A percentile compares a stretch with the other conserved stretches of the same genome.
These are phyloP conservation scores for Parazoanthus atlanticus DNA, from an alignment of 92 coral and sea anemone species.

Conservation along the genomic window DNA sequence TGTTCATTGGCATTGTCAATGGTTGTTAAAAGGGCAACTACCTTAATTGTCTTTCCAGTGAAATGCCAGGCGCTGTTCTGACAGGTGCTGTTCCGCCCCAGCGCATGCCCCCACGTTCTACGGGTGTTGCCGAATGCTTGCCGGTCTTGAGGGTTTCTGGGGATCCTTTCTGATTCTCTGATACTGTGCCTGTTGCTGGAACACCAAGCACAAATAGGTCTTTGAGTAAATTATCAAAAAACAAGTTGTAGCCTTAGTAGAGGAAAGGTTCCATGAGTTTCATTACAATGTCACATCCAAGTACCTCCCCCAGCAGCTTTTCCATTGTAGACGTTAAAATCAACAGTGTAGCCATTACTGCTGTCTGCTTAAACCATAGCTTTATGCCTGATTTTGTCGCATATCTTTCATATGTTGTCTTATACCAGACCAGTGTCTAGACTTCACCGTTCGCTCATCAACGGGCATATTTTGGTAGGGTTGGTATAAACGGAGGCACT, in stretches of 20 bases:
- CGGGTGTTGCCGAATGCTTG: slow-evolving; percentile 64
- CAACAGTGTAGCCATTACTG: slow-evolving; percentile 68
- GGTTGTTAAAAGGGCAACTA: slow-evolving; percentile 59
- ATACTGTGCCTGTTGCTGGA: slow-evolving; percentile 58
- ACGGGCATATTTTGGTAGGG: slow-evolving; percentile 64
- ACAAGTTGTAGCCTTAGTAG: slow-evolving; percentile 74
- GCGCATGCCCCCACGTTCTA: slow-evolving; percentile 56
- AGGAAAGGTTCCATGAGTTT: slow-evolving; percentile 49
- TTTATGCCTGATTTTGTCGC: slow-evolving; percentile 54
- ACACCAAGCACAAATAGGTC: slow-evolving; percentile 57
- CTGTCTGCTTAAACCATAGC: slow-evolving; percentile 62
- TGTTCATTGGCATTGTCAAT: slow-evolving; percentile 62
- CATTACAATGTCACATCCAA: slow-evolving; percentile 72
- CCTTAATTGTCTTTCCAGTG: slow-evolving; percentile 68
- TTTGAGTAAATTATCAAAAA: slow-evolving; percentile 60
- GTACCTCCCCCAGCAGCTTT: slow-evolving; percentile 59
- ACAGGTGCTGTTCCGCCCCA: slow-evolving; percentile 59
- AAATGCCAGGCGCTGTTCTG: slow-evolving; percentile 39
- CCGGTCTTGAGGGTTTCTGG: slow-evolving; percentile 57
- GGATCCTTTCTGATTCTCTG: slow-evolving; percentile 46
- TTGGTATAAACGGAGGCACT: slow-evolving; percentile 62
- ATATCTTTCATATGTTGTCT: slow-evolving; percentile 62
- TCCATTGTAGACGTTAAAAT: slow-evolving; percentile 65
- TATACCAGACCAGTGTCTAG: slow-evolving; percentile 68
- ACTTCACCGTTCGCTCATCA: slow-evolving; percentile 72